Conservation (phyloP, 23 tunicate species). For the Clavelina lepadiformis region DNA sequence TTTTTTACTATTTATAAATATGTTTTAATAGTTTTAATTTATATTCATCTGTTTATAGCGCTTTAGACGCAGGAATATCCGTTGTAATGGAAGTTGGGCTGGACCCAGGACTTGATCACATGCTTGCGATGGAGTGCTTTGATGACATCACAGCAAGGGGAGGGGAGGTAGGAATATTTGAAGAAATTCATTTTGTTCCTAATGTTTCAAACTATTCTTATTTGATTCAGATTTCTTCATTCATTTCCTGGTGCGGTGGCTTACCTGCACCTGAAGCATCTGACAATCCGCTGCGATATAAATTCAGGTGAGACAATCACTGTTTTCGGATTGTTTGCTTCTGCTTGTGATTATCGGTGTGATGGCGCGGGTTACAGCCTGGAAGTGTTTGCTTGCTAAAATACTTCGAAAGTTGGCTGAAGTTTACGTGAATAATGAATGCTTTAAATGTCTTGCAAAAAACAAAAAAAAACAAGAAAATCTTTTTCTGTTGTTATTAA, state of each 20-base stretch:
- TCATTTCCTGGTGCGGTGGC: constrained; percentile 95
- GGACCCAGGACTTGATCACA: constrained; percentile 98
- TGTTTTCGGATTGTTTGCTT: too few relatives aligned
- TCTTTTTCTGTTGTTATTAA: not conserved
- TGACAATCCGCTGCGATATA: constrained; percentile 84
- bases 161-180: constrained; percentile 41
- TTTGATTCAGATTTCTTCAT: constrained; percentile 51
- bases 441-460: too few relatives aligned
- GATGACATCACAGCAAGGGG: constrained; percentile 60
- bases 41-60: too few relatives aligned
- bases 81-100: constrained; percentile 92
- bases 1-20: too few relatives aligned
- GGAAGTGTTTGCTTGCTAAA: too few relatives aligned
- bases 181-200: too few relatives aligned
- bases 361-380: too few relatives aligned
- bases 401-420: too few relatives aligned
- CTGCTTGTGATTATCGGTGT: too few relatives aligned
- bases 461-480: not conserved
- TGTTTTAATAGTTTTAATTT: too few relatives aligned
- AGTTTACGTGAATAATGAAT: too few relatives aligned
- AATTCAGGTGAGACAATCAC: constrained; percentile 76
- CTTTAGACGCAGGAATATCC: constrained; percentile 72
- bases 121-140: constrained; percentile 98
- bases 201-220: not conserved
- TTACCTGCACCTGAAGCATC: constrained; percentile 96